phyloP scores from a whole-genome alignment of 2,113 vertebrate genomes.

The Gadus macrocephalus region DNA sequence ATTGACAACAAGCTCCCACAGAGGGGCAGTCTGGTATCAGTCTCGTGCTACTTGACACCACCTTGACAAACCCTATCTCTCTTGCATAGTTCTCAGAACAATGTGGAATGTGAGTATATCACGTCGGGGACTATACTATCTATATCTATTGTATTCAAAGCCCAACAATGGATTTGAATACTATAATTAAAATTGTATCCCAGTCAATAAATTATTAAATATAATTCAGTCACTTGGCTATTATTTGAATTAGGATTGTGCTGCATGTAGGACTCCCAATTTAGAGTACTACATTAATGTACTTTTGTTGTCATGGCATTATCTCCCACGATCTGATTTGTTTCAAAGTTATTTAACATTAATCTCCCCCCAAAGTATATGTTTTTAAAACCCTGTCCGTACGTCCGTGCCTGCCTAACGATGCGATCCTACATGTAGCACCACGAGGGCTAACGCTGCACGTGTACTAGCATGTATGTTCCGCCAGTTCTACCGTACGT shows the following conservation, averaged over 20 bases:
- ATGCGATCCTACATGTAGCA: conserved; percentile 37
- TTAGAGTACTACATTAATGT: too few species aligned
- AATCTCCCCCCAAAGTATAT: too few species aligned
- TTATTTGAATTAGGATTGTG: too few species aligned
- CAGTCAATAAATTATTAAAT: too few species aligned
- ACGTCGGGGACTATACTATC: conserved; percentile 40
- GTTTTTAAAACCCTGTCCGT: too few species aligned
- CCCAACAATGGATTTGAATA: conserved; percentile 15
- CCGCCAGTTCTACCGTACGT: neutral
- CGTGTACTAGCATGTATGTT: conserved; percentile 3
- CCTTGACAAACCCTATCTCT: conserved; percentile 72
- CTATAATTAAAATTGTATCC: too few species aligned
- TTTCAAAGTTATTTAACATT: too few species aligned
- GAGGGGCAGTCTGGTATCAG: conserved; percentile 66
- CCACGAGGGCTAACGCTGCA: neutral
- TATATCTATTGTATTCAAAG: conserved; percentile 22
- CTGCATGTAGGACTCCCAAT: too few species aligned
- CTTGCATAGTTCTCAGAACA: conserved; percentile 77
- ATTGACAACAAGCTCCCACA: conserved; percentile 64
- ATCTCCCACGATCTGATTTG: too few species aligned
- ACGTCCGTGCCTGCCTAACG: too few species aligned
- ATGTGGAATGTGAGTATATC: conserved; percentile 78
- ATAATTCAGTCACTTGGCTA: too few species aligned
- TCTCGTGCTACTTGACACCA: conserved; percentile 68
- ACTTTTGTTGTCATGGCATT: too few species aligned